Conservation (phyloP, 1,140 invertebrate species). For the Nasonia longicornis region DNA sequence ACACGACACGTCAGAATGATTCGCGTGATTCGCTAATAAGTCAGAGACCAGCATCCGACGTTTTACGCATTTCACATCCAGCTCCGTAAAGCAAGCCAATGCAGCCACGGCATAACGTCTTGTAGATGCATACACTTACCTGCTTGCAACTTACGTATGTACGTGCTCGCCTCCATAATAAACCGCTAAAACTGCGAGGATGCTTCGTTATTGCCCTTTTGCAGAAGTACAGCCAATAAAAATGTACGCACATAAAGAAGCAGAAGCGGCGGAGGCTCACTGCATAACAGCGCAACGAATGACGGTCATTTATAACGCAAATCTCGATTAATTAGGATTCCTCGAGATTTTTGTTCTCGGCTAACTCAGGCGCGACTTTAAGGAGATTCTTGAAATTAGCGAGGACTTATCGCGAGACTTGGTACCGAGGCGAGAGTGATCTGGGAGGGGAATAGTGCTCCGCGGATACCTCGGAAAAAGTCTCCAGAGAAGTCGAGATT, state of each 20-base stretch:
- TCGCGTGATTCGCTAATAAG: slow-evolving; percentile 29
- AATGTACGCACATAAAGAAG: neutral
- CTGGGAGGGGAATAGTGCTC: neutral
- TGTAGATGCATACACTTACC: neutral
- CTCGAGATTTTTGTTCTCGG: neutral
- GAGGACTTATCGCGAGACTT: neutral
- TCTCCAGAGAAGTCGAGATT: neutral
- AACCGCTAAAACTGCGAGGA: slow-evolving; percentile 19
- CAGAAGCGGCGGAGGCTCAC: neutral
- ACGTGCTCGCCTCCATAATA: slow-evolving; percentile 12
- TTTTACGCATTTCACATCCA: neutral
- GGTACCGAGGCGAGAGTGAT: neutral
- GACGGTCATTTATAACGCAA: slow-evolving; percentile 18
- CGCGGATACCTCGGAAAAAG: neutral
- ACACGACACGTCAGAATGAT: neutral
- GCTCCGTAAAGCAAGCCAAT: neutral
- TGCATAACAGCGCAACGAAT: slow-evolving; percentile 10
- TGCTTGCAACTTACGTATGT: neutral
- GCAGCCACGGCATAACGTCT: neutral
- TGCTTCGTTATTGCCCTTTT: slow-evolving; percentile 21
- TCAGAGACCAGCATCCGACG: slow-evolving; percentile 1
- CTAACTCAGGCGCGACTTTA: neutral
- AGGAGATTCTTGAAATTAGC: slow-evolving; percentile 34
- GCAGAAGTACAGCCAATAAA: neutral
- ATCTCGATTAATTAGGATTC: slow-evolving; percentile 41